Evolutionary conservation across 2,888 invertebrate genomes (phyloP).

Genomic region (Protophormia terraenovae): DNA sequence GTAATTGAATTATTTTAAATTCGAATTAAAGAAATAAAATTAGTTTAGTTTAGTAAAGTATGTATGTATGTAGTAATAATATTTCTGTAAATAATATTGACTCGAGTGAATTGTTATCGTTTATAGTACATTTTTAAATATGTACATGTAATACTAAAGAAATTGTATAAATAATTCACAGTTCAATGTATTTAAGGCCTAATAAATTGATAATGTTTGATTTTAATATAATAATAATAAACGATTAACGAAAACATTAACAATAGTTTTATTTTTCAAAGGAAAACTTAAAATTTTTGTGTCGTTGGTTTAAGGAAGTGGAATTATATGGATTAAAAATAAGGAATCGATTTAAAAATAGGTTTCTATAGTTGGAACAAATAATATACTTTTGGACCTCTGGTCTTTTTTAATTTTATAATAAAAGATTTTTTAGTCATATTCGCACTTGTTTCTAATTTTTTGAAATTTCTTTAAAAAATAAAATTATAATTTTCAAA

Average conservation of each 20-base stretch:
- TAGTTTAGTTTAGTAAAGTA: background rate
- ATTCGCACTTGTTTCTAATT: too few species aligned
- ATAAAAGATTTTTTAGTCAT: too few species aligned
- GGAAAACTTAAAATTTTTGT: background rate
- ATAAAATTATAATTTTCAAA: too few species aligned
- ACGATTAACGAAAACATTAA: constrained; percentile 15
- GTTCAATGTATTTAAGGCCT: constrained; percentile 28
- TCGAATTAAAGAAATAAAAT: background rate
- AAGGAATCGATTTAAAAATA: too few species aligned
- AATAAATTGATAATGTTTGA: constrained; percentile 24
- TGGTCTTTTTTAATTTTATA: too few species aligned
- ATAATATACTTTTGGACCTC: too few species aligned
- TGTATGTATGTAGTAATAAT: background rate
- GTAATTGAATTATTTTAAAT: background rate
- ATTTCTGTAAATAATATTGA: too few species aligned
- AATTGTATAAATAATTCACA: constrained; percentile 5
- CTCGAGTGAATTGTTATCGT: constrained; percentile 8
- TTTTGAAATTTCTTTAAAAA: too few species aligned
- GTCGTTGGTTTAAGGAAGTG: too few species aligned
- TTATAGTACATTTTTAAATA: background rate
- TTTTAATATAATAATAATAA: constrained; percentile 21
- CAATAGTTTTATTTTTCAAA: background rate
- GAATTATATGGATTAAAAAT: too few species aligned
- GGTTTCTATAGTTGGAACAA: too few species aligned
- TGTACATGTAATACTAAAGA: background rate